Conservation (phyloP, 2,113 vertebrate genomes). For the Asarcornis scutulata region DNA sequence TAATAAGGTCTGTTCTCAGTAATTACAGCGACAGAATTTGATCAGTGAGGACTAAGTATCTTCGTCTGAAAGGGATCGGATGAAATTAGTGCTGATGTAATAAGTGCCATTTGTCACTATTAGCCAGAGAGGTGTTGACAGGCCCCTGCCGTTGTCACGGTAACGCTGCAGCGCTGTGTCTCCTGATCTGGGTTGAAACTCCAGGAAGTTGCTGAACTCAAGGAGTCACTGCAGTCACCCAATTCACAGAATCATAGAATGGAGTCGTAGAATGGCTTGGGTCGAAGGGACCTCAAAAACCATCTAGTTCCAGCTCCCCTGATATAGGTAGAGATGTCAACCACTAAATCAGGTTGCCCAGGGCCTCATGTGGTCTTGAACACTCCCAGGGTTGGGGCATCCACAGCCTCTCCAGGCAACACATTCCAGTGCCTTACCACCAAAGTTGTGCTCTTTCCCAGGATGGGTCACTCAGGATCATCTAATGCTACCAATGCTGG, state of each 20-base stretch:
- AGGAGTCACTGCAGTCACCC: neutral
- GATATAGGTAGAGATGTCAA: no score
- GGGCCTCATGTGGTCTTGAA: no score
- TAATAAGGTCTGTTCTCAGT: constrained; percentile 93
- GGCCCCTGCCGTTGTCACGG: constrained; percentile 81
- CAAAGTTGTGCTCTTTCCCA: neutral
- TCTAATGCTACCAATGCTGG: accelerated
- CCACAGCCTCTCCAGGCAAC: no score
- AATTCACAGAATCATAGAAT: neutral
- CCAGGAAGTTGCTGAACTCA: neutral
- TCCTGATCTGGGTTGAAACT: constrained; percentile 24
- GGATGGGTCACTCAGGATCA: neutral
- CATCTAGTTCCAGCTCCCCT: no score
- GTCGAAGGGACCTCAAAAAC: no score
- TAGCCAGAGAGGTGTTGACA: constrained; percentile 90
- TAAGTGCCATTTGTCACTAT: constrained; percentile 95
- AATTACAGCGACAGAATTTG: constrained; percentile 93
- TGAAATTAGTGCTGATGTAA: constrained; percentile 94
- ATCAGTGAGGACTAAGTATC: constrained; percentile 92
- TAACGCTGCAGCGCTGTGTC: constrained; percentile 62
- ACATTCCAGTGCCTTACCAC: no score
- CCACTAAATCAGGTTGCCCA: no score
- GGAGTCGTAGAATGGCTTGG: no score
- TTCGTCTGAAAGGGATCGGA: constrained; percentile 89
- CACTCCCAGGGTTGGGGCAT: no score